Conservation (phyloP, 2,888 invertebrate species). For the Geophilus truncorum region DNA sequence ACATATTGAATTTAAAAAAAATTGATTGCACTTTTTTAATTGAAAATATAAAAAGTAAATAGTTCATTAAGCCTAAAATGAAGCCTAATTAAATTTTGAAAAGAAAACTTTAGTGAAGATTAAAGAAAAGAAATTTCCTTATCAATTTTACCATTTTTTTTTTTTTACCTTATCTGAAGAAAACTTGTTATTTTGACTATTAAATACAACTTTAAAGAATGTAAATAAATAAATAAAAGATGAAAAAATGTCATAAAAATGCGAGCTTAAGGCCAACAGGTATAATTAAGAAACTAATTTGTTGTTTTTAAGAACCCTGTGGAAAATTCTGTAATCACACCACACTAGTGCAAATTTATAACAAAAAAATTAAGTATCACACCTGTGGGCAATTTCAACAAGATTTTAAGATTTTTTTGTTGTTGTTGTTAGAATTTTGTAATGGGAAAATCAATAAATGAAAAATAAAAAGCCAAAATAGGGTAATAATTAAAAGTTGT, state of each 20-base stretch:
- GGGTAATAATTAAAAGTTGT: neutral
- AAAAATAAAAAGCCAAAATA: neutral
- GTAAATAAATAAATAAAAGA: neutral
- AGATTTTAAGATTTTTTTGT: neutral
- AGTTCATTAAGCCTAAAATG: neutral
- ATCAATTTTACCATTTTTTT: neutral
- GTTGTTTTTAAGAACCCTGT: neutral
- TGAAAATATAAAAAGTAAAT: neutral
- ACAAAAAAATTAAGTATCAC: neutral
- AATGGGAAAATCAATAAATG: neutral
- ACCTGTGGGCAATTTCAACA: neutral
- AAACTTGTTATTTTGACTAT: too few species aligned
- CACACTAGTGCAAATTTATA: neutral
- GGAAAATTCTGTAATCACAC: neutral
- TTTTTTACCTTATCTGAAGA: neutral
- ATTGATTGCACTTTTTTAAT: neutral
- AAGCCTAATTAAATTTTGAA: neutral
- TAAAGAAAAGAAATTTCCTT: neutral
- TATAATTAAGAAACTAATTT: constrained; percentile 10
- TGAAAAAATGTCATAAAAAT: neutral
- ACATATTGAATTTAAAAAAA: neutral
- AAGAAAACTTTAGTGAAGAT: too few species aligned
- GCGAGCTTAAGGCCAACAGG: neutral
- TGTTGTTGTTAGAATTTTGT: neutral
- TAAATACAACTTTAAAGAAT: too few species aligned